Evolutionary conservation across 2,797 vertebrate genomes (phyloP).

Genomic region (Halcyon chelicuti): DNA sequence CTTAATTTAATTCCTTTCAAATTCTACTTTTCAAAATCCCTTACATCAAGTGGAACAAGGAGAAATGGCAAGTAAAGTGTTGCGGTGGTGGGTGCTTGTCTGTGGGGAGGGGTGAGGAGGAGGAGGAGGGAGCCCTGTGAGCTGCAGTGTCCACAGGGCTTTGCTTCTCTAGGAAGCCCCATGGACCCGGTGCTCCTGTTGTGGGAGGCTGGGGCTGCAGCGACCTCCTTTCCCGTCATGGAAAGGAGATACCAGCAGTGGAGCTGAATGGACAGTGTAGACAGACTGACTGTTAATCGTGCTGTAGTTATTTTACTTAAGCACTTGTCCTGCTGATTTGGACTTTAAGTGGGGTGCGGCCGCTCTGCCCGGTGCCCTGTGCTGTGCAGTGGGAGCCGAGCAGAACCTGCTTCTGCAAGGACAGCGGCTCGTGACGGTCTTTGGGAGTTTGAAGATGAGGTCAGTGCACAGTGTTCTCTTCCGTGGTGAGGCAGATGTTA

Average conservation of each 20-base stretch:
- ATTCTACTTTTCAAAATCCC: not conserved
- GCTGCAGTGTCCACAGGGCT: not conserved
- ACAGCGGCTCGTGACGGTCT: not conserved
- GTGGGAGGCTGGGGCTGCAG: not conserved
- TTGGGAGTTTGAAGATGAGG: not conserved
- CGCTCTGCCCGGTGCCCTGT: not conserved
- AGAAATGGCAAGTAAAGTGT: not conserved
- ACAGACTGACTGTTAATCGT: not conserved
- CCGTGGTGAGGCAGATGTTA: not conserved
- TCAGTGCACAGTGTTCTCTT: not conserved
- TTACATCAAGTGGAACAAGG: not conserved
- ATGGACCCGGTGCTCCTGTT: not conserved
- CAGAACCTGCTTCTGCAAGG: not conserved
- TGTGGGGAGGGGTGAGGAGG: not conserved
- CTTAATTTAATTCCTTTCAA: constrained; percentile 44
- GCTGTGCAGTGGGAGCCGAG: not conserved
- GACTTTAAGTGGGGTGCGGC: not conserved
- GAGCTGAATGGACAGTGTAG: not conserved
- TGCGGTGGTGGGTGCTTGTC: not conserved
- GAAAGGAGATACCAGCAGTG: not conserved
- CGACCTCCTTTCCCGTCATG: not conserved
- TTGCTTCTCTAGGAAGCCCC: not conserved
- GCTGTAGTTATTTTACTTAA: not conserved
- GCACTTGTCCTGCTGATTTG: not conserved
- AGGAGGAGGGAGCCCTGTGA: not conserved